Conservation (phyloP, 2,797 vertebrate genomes). For the Oceanodroma leucorhoa region DNA sequence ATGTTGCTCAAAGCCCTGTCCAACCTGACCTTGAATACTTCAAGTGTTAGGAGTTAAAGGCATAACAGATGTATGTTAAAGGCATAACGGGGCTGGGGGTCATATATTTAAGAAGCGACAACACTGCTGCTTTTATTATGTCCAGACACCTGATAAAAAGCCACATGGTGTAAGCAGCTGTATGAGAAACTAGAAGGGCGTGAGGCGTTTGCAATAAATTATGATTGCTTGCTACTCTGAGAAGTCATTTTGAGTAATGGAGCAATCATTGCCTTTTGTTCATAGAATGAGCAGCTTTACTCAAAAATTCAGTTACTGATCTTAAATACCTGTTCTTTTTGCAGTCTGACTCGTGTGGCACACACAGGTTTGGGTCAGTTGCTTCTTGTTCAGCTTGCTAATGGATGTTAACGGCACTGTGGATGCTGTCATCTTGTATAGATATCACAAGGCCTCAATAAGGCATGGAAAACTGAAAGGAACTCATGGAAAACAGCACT, state of each 20-base stretch:
- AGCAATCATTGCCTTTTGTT: not conserved
- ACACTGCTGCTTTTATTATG: not conserved
- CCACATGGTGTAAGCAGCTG: not conserved
- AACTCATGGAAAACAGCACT: not conserved
- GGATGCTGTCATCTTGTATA: not conserved
- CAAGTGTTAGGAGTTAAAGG: not conserved
- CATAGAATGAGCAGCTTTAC: not conserved
- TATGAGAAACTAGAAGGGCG: not conserved
- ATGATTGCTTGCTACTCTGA: not conserved
- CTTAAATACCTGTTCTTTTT: not conserved
- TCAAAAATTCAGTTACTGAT: not conserved
- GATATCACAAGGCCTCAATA: not conserved
- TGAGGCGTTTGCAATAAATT: not conserved
- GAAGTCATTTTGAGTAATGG: not conserved
- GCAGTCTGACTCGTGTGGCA: not conserved
- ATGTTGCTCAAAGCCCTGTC: not conserved
- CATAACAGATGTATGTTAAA: not conserved
- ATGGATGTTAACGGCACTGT: not conserved
- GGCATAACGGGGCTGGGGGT: not conserved
- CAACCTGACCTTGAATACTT: not conserved
- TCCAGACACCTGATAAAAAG: not conserved
- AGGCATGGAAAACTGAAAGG: not conserved
- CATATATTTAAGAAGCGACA: not conserved
- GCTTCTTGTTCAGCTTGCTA: not conserved
- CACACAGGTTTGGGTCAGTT: not conserved